Percentiles rank a stretch among this genome's conserved stretches.
phyloP scores from a whole-genome alignment of 2,797 vertebrate species.

The Falco rusticolus region DNA sequence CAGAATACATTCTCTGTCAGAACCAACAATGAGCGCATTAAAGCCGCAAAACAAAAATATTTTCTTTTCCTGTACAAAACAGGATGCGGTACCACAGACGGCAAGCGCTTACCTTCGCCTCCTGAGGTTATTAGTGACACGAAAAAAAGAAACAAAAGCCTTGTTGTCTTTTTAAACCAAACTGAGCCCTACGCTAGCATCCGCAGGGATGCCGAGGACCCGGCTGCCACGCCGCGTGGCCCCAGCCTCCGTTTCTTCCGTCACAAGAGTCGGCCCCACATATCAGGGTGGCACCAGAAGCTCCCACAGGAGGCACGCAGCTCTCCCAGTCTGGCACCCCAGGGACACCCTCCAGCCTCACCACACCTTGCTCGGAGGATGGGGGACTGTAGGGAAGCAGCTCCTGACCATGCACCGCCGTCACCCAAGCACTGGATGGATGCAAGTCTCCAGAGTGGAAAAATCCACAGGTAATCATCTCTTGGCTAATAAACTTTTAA shows the following conservation, averaged over 20 bases:
- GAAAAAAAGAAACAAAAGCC: background rate
- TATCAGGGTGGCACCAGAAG: fast-evolving
- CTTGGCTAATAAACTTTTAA: background rate
- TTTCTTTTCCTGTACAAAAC: background rate
- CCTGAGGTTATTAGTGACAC: background rate
- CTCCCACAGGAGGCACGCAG: fast-evolving
- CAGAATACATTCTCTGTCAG: background rate
- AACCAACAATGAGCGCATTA: background rate
- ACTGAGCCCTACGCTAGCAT: background rate
- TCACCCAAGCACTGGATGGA: background rate
- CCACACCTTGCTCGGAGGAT: fast-evolving
- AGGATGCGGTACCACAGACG: background rate
- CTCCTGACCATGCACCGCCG: fast-evolving
- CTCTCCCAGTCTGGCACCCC: background rate
- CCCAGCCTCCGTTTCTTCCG: background rate
- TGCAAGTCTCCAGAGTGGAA: background rate
- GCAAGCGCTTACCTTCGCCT: background rate
- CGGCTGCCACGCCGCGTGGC: fast-evolving
- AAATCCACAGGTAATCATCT: background rate
- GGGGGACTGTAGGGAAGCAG: background rate
- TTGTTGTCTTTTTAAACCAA: background rate
- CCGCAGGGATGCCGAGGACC: background rate
- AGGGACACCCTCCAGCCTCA: background rate
- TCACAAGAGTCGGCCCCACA: background rate
- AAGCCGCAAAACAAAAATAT: background rate